Evolutionary conservation across 2,888 invertebrate species (phyloP), one percentile per base, ranked within the genome.

Genomic region (Stenoptilia bipunctidactyla): DNA sequence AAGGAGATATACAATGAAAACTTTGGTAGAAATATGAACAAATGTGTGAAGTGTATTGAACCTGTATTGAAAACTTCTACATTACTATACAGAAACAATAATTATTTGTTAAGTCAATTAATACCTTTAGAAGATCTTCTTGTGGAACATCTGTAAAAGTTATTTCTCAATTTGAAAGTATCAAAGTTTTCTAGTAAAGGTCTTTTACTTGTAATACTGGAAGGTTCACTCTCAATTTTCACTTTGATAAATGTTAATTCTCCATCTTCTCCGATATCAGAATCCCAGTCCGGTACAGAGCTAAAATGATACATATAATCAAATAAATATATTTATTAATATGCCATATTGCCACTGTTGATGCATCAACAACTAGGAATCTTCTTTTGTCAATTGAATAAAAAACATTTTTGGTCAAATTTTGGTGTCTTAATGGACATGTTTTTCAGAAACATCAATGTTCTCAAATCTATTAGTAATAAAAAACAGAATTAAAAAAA

Each of bases 281-380:
- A 85, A 65, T 89, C 89, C 90, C 90, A 90, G 64, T 90, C 90
- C 15, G 88, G 87, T 20, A 88, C 85, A n/a, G 88, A 88, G 60
- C 89, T 89, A 39, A 14, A 61, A 57, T 36, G 10, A 39, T 38
- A 39, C 25, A 25, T 6, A 25, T 25, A 6, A 6, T 6, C 9
- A 9, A 8, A 30, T 12, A 10, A 8, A 10, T 9, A 30, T 3
- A 30, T 8, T 12, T n/a, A 8, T 30, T 30, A 8, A 9, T 8
- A 10, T 4, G 30, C 2, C 30, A 9, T 12, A 30, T 10, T 30
- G n/a, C 3, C 2, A 10, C 30, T 25, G 25, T 9, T 25, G 9
- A 25, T 25, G 9, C 9, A 25, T 25, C 9, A 6, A 25, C 25
- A 6, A 30, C n/a, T 9, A 30, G 10, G 10, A 30, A 8, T 30